Conservation (phyloP, 2,888 invertebrate genomes). For the Drosophila dives region DNA sequence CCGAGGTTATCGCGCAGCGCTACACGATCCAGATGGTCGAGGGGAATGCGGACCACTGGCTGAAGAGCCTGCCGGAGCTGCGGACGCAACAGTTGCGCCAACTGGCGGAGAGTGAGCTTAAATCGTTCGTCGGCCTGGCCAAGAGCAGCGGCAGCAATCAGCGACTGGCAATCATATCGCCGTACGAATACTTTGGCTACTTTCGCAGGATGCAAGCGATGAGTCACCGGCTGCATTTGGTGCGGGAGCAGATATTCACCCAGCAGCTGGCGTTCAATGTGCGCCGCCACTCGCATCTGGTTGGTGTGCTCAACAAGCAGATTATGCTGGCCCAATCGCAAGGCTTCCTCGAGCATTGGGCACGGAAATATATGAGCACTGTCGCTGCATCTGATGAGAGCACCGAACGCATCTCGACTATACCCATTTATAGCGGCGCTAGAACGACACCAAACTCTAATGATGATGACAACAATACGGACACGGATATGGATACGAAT, state of each 20-base stretch:
- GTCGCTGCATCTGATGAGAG: conserved; percentile 63
- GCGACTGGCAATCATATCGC: conserved; percentile 70
- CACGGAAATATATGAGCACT: conserved; percentile 60
- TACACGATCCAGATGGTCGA: conserved; percentile 64
- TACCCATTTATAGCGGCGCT: conserved; percentile 9
- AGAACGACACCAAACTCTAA: conserved; percentile 2
- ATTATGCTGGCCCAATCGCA: conserved; percentile 59
- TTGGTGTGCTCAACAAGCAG: conserved; percentile 59
- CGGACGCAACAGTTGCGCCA: conserved; percentile 42
- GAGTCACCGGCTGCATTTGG: conserved; percentile 68
- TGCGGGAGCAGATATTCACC: conserved; percentile 70
- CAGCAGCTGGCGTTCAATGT: conserved; percentile 76
- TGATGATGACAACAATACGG: not conserved
- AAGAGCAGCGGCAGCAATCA: conserved; percentile 39
- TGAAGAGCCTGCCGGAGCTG: conserved; percentile 65
- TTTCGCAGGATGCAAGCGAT: conserved; percentile 64
- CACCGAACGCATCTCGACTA: conserved; percentile 41
- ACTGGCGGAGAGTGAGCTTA: conserved; percentile 62
- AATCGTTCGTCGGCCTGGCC: conserved; percentile 60
- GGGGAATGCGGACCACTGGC: conserved; percentile 57
- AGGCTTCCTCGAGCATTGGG: conserved; percentile 72
- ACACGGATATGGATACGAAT: not conserved
- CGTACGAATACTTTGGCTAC: conserved; percentile 77
- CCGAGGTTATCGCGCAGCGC: conserved; percentile 59
- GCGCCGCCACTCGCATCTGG: conserved; percentile 69